Percentiles rank a stretch among this genome's conserved stretches.
Conservation (phyloP, 2,888 invertebrate species). For the Polyommatus iphigenia region DNA sequence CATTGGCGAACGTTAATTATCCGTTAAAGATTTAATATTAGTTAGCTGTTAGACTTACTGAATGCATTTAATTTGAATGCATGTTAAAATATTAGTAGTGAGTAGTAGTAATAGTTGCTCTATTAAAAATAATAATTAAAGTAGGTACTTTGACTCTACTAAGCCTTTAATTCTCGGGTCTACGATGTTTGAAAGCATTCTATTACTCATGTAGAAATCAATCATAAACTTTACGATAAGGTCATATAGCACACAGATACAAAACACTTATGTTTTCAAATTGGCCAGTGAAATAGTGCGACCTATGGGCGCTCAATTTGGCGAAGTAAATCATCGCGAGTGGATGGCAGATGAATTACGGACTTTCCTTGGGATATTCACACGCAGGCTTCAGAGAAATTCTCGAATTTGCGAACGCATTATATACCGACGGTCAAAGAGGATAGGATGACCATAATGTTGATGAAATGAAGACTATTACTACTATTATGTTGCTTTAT, state of each 20-base stretch:
- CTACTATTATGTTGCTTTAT: too few relatives aligned
- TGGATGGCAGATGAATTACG: constrained; percentile 36
- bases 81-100: too few relatives aligned
- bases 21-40: too few relatives aligned
- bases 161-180: too few relatives aligned
- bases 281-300: constrained; percentile 27
- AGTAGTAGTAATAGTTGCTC: too few relatives aligned
- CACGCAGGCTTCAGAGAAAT: constrained; percentile 39
- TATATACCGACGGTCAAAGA: constrained; percentile 40
- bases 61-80: too few relatives aligned
- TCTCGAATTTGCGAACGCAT: constrained; percentile 38
- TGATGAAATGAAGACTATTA: neutral
- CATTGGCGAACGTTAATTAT: too few relatives aligned
- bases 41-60: too few relatives aligned
- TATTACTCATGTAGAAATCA: neutral
- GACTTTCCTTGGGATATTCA: constrained; percentile 38
- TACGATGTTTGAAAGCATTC: too few relatives aligned
- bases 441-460: neutral
- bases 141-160: too few relatives aligned
- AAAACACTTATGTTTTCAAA: constrained; percentile 20
- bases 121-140: too few relatives aligned
- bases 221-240: neutral
- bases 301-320: constrained; percentile 28
- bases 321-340: constrained; percentile 29
- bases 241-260: neutral